Evolutionary conservation across 2,888 invertebrate genomes (phyloP).

Genomic region (Athalia circularis): DNA sequence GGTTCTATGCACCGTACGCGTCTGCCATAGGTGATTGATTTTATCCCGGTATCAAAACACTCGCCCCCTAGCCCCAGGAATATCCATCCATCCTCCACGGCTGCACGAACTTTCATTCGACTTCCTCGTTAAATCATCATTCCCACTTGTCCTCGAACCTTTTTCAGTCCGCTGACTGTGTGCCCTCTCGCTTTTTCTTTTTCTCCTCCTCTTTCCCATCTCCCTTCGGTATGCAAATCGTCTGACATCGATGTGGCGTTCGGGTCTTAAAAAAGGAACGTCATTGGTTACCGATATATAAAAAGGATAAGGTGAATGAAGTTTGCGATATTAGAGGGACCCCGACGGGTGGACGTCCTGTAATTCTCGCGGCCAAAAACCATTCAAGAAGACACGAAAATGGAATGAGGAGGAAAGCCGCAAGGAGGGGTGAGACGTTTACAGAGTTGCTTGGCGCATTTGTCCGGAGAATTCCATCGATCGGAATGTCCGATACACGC

Average conservation of each 20-base stretch:
- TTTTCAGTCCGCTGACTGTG: background rate
- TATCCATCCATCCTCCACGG: constrained; percentile 34
- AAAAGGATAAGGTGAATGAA: constrained; percentile 26
- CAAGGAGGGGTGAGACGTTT: constrained; percentile 34
- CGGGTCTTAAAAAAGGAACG: background rate
- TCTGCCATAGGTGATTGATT: constrained; percentile 39
- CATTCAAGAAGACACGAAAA: constrained; percentile 1
- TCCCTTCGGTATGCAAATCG: constrained; percentile 25
- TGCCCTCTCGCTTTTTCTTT: background rate
- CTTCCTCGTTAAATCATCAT: constrained; percentile 12
- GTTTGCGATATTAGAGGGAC: constrained; percentile 32
- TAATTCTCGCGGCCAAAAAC: constrained; percentile 30
- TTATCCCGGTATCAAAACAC: constrained; percentile 42
- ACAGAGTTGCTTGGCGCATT: constrained; percentile 58
- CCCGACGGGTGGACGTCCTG: background rate
- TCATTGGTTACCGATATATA: constrained; percentile 29
- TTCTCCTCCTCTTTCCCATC: background rate
- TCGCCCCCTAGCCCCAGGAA: constrained; percentile 14
- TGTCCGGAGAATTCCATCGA: constrained; percentile 51
- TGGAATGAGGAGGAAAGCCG: background rate
- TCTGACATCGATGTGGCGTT: background rate
- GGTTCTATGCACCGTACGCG: background rate
- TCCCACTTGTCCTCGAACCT: background rate
- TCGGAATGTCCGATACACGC: constrained; percentile 41
- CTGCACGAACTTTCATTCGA: constrained; percentile 21